Evolutionary conservation across 2,797 vertebrate species (phyloP), one percentile per base, ranked within the genome.

Genomic region (Masticophis lateralis): DNA sequence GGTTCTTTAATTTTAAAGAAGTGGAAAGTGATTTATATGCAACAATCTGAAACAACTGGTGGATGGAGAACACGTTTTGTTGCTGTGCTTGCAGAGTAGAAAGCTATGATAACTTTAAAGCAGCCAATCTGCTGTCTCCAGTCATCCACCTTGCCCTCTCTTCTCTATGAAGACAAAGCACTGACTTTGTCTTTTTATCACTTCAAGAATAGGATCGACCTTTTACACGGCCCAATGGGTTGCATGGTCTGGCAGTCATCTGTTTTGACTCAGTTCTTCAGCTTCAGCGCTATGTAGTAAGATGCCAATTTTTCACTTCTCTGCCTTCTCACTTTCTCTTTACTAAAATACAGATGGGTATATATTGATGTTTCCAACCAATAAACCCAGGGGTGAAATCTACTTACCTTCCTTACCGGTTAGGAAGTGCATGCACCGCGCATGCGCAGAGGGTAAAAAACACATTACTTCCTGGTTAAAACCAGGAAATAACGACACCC

Each of bases 151-250:
- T 32, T 6, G 20, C 55, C 43, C 13, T 53, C 12, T 57, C 27
- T 28, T 88, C 28, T 47, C 27, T 12, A 28, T 56, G 93, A 89
- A 86, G 59, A 51, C 87, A 89, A 25, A 93, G 47, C 22, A 55
- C 86, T 89, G 86, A 86, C 92, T 94, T 91, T 74, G 69, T 55
- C 8, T 9, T 92, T 87, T 90, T 93, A 55, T 94, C 60, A 56
- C 0, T 27, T 56, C 87, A 90, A 88, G 56, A 91, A 27, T 87
- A 86, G 5, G 88, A 51, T 9, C 86, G 37, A 94, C 28, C 87
- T 69, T 61, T 91, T 96, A 91, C 91, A 90, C 57, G 61, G 22
- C 91, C 83, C 32, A 2, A 63, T 87, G 61, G 22, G 69, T 74
- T 43, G 1, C 37, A 56, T 89, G 4, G 0, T 91, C 89, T 88